Percentiles rank a stretch among this genome's conserved stretches.
Conservation (phyloP, 2,113 vertebrate genomes). For the Mohoua ochrocephala region DNA sequence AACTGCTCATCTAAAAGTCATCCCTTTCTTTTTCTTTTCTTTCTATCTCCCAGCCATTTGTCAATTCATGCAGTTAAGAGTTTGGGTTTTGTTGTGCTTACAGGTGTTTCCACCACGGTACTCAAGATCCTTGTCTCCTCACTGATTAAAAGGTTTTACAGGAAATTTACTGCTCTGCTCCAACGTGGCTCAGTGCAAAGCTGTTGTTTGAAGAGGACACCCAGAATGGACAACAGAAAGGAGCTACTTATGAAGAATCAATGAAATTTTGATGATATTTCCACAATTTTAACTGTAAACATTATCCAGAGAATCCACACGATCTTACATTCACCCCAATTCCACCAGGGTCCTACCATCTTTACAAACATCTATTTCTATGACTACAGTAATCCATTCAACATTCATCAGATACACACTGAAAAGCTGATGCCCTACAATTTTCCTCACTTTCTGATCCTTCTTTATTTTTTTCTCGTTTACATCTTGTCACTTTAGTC, state of each 20-base stretch:
- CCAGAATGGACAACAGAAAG: background rate
- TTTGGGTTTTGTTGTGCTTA: background rate
- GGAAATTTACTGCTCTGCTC: background rate
- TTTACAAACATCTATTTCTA: background rate
- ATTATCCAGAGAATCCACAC: background rate
- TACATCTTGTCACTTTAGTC: background rate
- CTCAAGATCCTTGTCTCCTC: background rate
- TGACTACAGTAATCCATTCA: background rate
- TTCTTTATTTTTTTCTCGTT: background rate
- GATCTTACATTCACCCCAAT: background rate
- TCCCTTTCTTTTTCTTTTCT: background rate
- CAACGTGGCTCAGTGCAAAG: rapidly evolving
- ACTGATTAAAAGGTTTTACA: background rate
- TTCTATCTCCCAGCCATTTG: background rate
- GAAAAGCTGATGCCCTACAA: background rate
- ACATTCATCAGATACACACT: background rate
- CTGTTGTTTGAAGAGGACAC: rapidly evolving
- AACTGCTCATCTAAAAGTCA: background rate
- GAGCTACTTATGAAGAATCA: background rate
- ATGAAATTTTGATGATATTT: background rate
- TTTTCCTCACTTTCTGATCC: background rate
- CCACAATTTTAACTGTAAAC: background rate
- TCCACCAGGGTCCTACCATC: background rate
- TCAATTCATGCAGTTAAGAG: background rate
- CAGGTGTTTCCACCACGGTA: rapidly evolving